Evolutionary conservation across 1,140 invertebrate species (phyloP).

Genomic region (Drosophila pallidifrons): DNA sequence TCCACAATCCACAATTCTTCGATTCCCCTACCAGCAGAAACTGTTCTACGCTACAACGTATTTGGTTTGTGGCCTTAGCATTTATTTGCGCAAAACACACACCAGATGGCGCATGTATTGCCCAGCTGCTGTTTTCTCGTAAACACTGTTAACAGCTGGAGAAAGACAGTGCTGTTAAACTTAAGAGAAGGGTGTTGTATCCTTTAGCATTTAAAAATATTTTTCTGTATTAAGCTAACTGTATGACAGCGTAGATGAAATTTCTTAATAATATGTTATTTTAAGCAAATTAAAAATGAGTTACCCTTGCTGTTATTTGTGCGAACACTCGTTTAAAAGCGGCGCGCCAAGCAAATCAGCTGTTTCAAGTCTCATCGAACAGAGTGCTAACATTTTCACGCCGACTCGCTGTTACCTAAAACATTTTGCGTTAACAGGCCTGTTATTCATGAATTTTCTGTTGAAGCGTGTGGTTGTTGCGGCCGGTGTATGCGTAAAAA

Average conservation of each 20-base stretch:
- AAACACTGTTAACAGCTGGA: not conserved
- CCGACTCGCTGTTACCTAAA: constrained; percentile 30
- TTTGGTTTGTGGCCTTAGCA: not conserved
- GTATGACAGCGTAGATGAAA: not conserved
- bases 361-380: constrained; percentile 18
- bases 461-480: constrained; percentile 54
- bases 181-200: not conserved
- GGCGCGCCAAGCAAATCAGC: constrained; percentile 29
- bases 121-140: not conserved
- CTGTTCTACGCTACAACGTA: constrained; percentile 10
- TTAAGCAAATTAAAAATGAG: no score
- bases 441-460: constrained; percentile 54
- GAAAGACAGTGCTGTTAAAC: not conserved
- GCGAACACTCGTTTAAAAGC: constrained; percentile 8
- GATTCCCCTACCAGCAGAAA: constrained; percentile 4
- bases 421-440: constrained; percentile 38
- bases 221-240: not conserved
- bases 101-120: constrained; percentile 23
- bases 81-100: not conserved
- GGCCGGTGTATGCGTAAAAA: constrained; percentile 45
- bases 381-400: constrained; percentile 28
- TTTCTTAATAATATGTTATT: not conserved
- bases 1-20: constrained; percentile 12
- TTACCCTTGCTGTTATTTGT: not conserved
- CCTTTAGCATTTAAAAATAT: not conserved